Base-by-base conservation (phyloP, 2,113 vertebrate genomes). In the Petroica traversi region DNA sequence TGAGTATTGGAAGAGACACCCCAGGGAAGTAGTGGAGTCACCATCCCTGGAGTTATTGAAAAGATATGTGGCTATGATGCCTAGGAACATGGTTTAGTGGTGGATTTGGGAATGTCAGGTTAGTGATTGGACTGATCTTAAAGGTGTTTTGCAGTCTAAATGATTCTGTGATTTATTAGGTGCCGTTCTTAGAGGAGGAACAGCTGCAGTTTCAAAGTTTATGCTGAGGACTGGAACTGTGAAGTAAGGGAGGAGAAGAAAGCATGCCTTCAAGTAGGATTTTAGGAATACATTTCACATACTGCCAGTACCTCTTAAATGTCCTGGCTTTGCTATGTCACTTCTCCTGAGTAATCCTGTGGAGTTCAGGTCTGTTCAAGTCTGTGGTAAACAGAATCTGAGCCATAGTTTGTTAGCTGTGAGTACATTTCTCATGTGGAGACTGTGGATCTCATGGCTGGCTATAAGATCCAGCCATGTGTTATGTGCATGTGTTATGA, bases 331-430 rank as follows among this genome's bases (percentile, higher is more conserved):
- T 94, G 52, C n/a, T 9, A 2, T 68, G 38, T 36, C 48, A 15
- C n/a, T 82, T n/a, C 49, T 72, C 34, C 64, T 49, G 36, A 78
- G 26, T 82, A 78, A 63, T 78, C 45, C 73, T 67, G 36, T 75
- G 91, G 87, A 89, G 80, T 52, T 95, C 48, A n/a, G 57, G 73
- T 91, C 63, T 80, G 40, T 78, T 84, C 31, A 52, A 78, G 61
- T 67, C 38, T n/a, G 48, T 67, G n/a, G 64, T 78, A 59, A 86
- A 55, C 61, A 87, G 54, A n/a, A 88, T 73, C 84, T 19, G 5
- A 85, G 75, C 77, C 61, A 28, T 22, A 68, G 67, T 36, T 64
- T 54, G 23, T 68, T 67, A 88, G 45, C 73, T 68, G 12, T n/a
- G 61, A 41, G 40, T 54, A 38, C 55, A 18, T 52, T 79, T 84